phyloP scores from a whole-genome alignment of 2,113 vertebrate species.

The Argyrosomus japonicus region DNA sequence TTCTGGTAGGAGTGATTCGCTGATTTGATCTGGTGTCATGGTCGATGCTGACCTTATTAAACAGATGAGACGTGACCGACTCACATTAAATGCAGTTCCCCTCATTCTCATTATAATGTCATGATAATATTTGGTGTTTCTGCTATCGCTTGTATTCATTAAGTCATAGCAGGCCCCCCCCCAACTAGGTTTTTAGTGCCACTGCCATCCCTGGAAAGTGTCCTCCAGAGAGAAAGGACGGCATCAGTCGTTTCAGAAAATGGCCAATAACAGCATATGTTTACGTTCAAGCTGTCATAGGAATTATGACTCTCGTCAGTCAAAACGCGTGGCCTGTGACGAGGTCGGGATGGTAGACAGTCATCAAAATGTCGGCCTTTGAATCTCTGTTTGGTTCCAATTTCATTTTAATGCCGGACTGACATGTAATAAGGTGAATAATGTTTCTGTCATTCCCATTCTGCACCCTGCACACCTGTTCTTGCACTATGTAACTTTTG shows the following conservation, averaged over 20 bases:
- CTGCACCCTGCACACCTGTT: too few species aligned
- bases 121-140: slow-evolving; percentile 9
- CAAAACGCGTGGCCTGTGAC: background rate
- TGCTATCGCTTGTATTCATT: background rate
- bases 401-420: too few species aligned
- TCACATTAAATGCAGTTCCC: slow-evolving; percentile 8
- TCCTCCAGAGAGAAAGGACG: background rate
- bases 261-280: background rate
- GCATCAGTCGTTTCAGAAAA: slow-evolving; percentile 7
- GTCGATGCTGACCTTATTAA: slow-evolving; percentile 26
- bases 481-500: too few species aligned
- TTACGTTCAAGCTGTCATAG: background rate
- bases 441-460: too few species aligned
- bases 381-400: too few species aligned
- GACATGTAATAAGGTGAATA: too few species aligned
- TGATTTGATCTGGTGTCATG: background rate
- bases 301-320: slow-evolving; percentile 21
- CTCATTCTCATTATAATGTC: slow-evolving; percentile 6
- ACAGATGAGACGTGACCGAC: background rate
- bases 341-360: background rate
- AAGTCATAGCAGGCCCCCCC: background rate
- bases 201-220: background rate
- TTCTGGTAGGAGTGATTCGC: background rate
- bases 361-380: slow-evolving; percentile 1
- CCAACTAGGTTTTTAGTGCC: background rate